Percentiles rank a stretch among this genome's conserved stretches.
Conservation (phyloP, 2,888 invertebrate species). For the Nysson spinosus region DNA sequence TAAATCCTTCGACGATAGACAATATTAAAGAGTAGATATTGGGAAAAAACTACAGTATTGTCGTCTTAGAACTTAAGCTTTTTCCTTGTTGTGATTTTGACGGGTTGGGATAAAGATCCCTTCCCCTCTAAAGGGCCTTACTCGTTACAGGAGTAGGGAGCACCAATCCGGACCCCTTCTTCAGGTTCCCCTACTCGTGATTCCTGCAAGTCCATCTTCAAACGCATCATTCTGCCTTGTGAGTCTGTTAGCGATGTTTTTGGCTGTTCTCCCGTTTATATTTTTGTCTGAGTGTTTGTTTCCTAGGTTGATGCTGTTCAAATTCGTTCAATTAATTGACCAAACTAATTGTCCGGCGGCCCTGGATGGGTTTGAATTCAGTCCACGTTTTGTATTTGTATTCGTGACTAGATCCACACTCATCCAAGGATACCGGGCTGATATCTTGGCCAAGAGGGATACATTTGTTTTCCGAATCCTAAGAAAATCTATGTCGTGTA, state of each 20-base stretch:
- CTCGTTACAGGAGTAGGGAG: slow-evolving; percentile 34
- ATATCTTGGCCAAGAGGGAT: slow-evolving; percentile 15
- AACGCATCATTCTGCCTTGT: slow-evolving; percentile 52
- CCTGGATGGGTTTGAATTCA: slow-evolving; percentile 86
- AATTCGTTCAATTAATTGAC: slow-evolving; percentile 1
- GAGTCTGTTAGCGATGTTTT: slow-evolving; percentile 32
- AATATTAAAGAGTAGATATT: background rate
- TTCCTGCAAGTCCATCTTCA: slow-evolving; percentile 53
- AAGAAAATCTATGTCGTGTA: background rate
- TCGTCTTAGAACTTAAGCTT: background rate
- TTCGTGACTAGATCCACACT: slow-evolving; percentile 90
- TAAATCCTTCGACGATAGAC: no score
- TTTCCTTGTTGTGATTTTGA: slow-evolving; percentile 39
- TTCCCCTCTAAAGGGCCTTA: slow-evolving; percentile 43
- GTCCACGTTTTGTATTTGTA: slow-evolving; percentile 82
- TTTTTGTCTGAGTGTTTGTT: background rate
- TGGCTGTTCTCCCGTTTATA: background rate
- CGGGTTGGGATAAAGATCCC: slow-evolving; percentile 34
- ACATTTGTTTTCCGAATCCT: background rate
- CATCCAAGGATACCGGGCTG: slow-evolving; percentile 84
- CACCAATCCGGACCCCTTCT: slow-evolving; percentile 32
- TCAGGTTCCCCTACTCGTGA: slow-evolving; percentile 38
- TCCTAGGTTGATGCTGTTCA: background rate
- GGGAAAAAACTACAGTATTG: background rate
- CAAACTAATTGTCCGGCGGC: slow-evolving; percentile 54